Evolutionary conservation across 2,888 invertebrate genomes (phyloP).

Genomic region (Cheilosia soror): DNA sequence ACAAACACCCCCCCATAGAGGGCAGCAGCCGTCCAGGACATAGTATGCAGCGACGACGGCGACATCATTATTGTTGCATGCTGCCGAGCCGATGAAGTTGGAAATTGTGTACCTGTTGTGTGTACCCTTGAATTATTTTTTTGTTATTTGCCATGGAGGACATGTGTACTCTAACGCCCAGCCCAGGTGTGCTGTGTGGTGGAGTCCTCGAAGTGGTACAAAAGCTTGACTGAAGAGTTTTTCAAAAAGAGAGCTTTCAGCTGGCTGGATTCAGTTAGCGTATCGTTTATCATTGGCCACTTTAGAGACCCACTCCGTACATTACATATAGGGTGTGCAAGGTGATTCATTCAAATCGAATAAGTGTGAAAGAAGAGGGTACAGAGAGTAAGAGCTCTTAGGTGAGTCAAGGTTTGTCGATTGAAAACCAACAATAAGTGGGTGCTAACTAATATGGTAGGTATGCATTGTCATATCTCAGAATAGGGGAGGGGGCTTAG

Average conservation of each 20-base stretch:
- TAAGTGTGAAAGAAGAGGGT: background rate
- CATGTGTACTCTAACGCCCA: slow-evolving; percentile 43
- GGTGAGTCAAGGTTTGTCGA: slow-evolving; percentile 40
- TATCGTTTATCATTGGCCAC: slow-evolving; percentile 43
- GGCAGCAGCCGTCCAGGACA: slow-evolving; percentile 47
- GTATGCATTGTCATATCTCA: slow-evolving; percentile 25
- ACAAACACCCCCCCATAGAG: background rate
- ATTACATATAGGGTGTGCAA: background rate
- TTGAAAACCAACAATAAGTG: slow-evolving; percentile 34
- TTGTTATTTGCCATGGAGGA: slow-evolving; percentile 28
- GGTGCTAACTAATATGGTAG: slow-evolving; percentile 30
- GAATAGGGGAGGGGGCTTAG: slow-evolving; percentile 8
- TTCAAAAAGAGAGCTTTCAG: slow-evolving; percentile 22
- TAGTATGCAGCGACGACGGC: slow-evolving; percentile 29
- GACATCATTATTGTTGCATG: slow-evolving; percentile 72
- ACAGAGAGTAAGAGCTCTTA: background rate
- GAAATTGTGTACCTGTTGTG: slow-evolving; percentile 73
- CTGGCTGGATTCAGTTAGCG: slow-evolving; percentile 37
- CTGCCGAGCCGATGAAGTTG: slow-evolving; percentile 58
- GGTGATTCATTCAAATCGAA: slow-evolving; percentile 9
- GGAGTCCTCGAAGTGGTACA: slow-evolving; percentile 24
- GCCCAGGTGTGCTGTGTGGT: slow-evolving; percentile 29
- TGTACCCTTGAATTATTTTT: slow-evolving; percentile 68
- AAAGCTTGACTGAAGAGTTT: slow-evolving; percentile 52
- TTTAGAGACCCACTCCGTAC: background rate